phyloP scores from a whole-genome alignment of 2,797 vertebrate genomes.

The Hypotaenidia philippensis region DNA sequence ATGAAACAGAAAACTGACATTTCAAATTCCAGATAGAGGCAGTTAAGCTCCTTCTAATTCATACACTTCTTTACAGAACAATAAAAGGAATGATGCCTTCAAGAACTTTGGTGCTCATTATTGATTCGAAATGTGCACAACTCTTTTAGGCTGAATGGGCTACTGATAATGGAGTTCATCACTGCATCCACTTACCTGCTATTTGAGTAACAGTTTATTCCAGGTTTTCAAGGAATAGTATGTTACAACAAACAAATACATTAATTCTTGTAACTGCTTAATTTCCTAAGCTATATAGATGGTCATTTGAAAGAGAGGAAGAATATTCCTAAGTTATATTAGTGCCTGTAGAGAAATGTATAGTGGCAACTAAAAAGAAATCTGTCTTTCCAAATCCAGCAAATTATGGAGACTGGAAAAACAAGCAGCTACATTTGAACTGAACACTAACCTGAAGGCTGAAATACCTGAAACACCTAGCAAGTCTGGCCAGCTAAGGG shows the following conservation, averaged over 20 bases:
- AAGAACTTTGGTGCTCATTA: not conserved
- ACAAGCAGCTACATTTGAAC: not conserved
- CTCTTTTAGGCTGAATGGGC: not conserved
- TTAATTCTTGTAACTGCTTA: not conserved
- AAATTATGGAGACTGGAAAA: not conserved
- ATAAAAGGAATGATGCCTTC: not conserved
- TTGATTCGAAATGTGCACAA: not conserved
- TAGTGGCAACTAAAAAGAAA: not conserved
- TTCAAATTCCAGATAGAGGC: not conserved
- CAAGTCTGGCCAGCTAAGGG: not conserved
- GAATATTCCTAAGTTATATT: not conserved
- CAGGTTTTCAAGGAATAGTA: not conserved
- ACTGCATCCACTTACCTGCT: not conserved
- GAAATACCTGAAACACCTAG: not conserved
- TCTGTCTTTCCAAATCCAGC: not conserved
- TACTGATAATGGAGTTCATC: not conserved
- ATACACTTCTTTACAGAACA: not conserved
- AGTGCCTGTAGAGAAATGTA: not conserved
- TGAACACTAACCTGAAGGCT: not conserved
- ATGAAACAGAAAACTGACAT: not conserved
- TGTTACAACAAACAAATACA: not conserved
- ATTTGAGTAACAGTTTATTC: not conserved
- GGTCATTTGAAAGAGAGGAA: not conserved
- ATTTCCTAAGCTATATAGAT: not conserved
- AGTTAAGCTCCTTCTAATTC: not conserved